Base-by-base conservation (phyloP, 2,888 invertebrate species). In the Oscheius myriophilus region DNA sequence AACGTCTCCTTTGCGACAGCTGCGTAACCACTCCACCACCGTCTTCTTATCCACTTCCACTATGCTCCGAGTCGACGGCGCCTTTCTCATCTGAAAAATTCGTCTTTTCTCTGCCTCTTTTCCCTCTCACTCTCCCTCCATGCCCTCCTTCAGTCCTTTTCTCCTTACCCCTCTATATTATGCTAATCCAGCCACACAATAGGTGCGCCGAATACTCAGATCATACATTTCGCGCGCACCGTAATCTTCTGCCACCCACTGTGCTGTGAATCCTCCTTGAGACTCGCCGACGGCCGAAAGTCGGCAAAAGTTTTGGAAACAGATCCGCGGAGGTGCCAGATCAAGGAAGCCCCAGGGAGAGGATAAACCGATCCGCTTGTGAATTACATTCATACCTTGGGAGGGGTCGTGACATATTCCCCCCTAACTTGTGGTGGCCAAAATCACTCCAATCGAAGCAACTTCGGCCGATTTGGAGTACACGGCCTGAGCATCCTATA, bases 91-190 rank as follows among this genome's bases (percentile, higher is more conserved):
- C 61, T 61, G 61, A 26, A 61, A 61, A 43, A 21, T n/a, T 21
- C 39, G 7, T 26, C 42, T 7, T 25, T 25, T 25, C 42, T 18
- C 55, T 41, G 55, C 41, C 41, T 41, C 41, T 55, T 55, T 42
- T 46, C 46, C 59, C 59, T 43, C n/a, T n/a, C 33, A 33, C 33
- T 33, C 9, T 33, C 3, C 9, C 9, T 9, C 33, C 33, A 3
- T 33, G 33, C 46, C 42, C 39, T 25, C 43, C 42, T 21, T 23
- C 57, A 57, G 57, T 57, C 43, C 57, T 57, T 57, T 57, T 45
- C 61, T 61, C 61, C 61, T 46, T 46, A 61, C 33, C 61, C 49
- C 61, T 46, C 61, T 61, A 61, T 61, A 61, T 61, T 61, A 61
- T 61, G 61, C 49, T 61, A 61, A 61, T 61, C 61, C 61, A 9